A percentile compares a stretch with the other conserved stretches of the same genome.
phyloP scores from a whole-genome alignment of 2,797 vertebrate genomes.

The Craterocephalus amniculus region DNA sequence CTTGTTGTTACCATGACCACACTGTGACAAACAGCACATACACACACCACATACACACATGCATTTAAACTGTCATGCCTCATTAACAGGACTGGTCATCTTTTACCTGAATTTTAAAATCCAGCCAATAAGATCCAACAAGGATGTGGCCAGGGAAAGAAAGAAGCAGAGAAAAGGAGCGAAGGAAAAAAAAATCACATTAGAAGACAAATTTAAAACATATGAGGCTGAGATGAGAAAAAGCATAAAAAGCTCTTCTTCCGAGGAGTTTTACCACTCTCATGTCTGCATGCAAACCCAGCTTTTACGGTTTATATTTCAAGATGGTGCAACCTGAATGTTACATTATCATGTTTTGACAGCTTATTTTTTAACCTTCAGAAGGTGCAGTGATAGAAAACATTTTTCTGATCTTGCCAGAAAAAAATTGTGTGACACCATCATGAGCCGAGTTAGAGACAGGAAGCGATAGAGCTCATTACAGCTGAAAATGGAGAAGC shows the following conservation, averaged over 20 bases:
- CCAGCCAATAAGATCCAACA: neutral
- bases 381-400: neutral
- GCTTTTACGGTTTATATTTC: neutral
- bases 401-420: constrained; percentile 19
- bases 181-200: neutral
- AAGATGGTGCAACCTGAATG: neutral
- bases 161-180: neutral
- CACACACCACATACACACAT: neutral
- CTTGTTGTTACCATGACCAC: neutral
- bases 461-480: neutral
- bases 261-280: neutral
- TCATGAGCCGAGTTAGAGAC: neutral
- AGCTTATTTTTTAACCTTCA: constrained; percentile 11
- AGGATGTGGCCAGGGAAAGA: neutral
- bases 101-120: constrained; percentile 25
- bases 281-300: neutral
- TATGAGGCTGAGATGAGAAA: neutral
- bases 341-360: constrained; percentile 4
- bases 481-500: neutral
- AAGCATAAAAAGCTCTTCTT: neutral
- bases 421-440: constrained; percentile 10
- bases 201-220: neutral
- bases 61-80: neutral
- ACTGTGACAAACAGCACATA: neutral
- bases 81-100: neutral